phyloP scores from a whole-genome alignment of 2,888 invertebrate genomes.

The Apodemia duryi region DNA sequence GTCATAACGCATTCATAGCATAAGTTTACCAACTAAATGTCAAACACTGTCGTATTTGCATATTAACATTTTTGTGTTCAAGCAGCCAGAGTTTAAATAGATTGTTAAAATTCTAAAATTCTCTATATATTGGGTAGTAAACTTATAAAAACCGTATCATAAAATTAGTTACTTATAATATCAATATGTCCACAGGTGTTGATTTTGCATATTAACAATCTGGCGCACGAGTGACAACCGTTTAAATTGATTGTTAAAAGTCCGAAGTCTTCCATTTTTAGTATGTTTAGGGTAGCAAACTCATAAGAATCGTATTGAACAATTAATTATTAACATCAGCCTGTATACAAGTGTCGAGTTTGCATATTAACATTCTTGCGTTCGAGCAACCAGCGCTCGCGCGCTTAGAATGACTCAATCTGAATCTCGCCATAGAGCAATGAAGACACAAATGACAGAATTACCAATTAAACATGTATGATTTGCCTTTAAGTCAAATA shows the following conservation, averaged over 20 bases:
- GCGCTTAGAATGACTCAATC: constrained; percentile 55
- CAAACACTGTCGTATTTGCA: constrained; percentile 40
- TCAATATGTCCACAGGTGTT: constrained; percentile 31
- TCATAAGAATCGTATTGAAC: not conserved
- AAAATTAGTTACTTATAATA: constrained; percentile 9
- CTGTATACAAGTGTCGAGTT: constrained; percentile 36
- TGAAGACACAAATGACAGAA: constrained; percentile 15
- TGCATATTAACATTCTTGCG: constrained; percentile 61
- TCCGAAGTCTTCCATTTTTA: no score
- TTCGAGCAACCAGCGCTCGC: constrained; percentile 38
- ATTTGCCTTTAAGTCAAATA: no score
- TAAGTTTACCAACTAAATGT: no score
- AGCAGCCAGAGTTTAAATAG: constrained; percentile 33
- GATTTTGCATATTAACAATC: constrained; percentile 63
- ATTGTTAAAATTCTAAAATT: no score
- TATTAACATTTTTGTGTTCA: constrained; percentile 56
- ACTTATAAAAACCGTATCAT: not conserved
- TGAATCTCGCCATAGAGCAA: constrained; percentile 50
- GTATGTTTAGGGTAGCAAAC: no score
- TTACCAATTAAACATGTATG: constrained; percentile 2
- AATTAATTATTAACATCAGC: constrained; percentile 21
- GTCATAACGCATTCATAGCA: no score
- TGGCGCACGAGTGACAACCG: constrained; percentile 36
- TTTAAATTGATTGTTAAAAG: constrained; percentile 16
- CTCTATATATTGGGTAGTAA: no score